These are phyloP conservation scores for Ophiothrix spiculata DNA, from an alignment of 35 echinoderm and acorn worm genomes.

Conservation along the genomic window DNA sequence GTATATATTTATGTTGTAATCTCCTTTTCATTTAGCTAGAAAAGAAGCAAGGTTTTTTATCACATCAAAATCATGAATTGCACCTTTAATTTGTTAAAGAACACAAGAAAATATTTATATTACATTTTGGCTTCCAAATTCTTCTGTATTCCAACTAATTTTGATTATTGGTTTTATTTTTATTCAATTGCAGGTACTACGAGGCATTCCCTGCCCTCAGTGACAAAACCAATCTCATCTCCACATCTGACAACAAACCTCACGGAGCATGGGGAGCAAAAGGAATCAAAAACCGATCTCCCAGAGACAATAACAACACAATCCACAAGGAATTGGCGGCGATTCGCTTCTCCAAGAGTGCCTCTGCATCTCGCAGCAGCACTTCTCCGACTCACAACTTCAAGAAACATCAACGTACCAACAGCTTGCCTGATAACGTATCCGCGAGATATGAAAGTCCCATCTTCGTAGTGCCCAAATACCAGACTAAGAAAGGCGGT, in stretches of 20 bases:
- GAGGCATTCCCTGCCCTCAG: slow-evolving; percentile 88
- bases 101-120: too few species aligned
- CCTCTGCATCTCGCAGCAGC: slow-evolving; percentile 73
- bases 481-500: slow-evolving; percentile 42
- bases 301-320: not conserved
- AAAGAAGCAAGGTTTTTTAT: too few species aligned
- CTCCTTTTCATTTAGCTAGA: too few species aligned
- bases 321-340: slow-evolving; percentile 32
- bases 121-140: too few species aligned
- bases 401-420: slow-evolving; percentile 64
- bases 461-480: slow-evolving; percentile 42
- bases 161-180: too few species aligned
- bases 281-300: slow-evolving; percentile 19
- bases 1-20: too few species aligned
- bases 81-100: too few species aligned
- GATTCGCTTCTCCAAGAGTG: slow-evolving; percentile 35
- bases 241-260: slow-evolving; percentile 34
- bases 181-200: slow-evolving; percentile 70
- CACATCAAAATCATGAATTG: too few species aligned
- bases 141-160: too few species aligned
- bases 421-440: slow-evolving; percentile 81
- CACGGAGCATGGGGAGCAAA: slow-evolving; percentile 56
- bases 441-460: slow-evolving; percentile 26
- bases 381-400: slow-evolving; percentile 46
- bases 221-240: slow-evolving; percentile 38